These are phyloP conservation scores for Styela plicata DNA, from an alignment of 23 tunicate species.

Conservation along the genomic window DNA sequence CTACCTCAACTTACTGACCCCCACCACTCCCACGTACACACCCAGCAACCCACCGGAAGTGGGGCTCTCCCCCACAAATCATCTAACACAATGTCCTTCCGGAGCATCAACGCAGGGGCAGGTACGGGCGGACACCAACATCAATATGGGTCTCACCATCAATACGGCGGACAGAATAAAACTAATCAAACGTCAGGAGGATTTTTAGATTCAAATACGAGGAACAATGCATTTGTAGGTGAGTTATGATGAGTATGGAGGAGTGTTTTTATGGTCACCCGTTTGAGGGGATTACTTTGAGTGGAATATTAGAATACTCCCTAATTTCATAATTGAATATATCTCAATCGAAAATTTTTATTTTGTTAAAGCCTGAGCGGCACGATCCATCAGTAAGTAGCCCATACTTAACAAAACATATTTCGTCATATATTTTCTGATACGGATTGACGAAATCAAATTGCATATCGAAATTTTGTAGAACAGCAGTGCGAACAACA, in stretches of 20 bases:
- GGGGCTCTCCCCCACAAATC: constrained; percentile 59
- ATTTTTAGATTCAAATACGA: constrained; percentile 9
- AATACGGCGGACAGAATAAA: constrained; percentile 10
- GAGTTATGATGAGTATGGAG: neutral
- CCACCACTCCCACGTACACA: constrained; percentile 36
- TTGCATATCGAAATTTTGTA: too few species aligned
- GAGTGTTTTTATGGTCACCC: too few species aligned
- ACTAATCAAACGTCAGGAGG: neutral
- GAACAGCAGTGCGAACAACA: too few species aligned
- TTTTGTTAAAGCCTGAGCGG: too few species aligned
- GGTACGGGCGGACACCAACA: constrained; percentile 1
- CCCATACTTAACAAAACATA: too few species aligned
- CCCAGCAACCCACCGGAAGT: constrained; percentile 6
- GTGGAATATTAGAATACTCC: too few species aligned
- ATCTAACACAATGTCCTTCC: constrained; percentile 52
- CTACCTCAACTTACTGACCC: constrained; percentile 66
- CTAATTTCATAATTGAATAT: too few species aligned
- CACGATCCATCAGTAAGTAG: too few species aligned
- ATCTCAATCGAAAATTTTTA: too few species aligned
- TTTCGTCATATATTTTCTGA: too few species aligned
- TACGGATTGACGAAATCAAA: too few species aligned
- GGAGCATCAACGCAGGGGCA: constrained; percentile 45
- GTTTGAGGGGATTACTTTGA: too few species aligned
- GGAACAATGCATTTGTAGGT: constrained; percentile 18
- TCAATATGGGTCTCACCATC: constrained; percentile 2